Percentiles rank a stretch among this genome's conserved stretches.
phyloP scores from a whole-genome alignment of 2,113 vertebrate genomes.

The Furnarius figulus region DNA sequence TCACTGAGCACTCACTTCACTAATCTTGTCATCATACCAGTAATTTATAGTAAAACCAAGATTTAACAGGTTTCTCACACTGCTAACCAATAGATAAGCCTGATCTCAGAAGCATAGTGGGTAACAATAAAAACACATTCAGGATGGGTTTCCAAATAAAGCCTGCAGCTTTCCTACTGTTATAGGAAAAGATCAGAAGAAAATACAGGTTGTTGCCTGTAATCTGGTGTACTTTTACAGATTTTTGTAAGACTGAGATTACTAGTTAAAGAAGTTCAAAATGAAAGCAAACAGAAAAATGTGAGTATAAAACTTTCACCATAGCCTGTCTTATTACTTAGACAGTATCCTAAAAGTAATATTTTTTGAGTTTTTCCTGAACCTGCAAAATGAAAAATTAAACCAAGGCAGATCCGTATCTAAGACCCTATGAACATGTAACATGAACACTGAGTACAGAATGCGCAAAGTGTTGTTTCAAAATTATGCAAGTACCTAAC shows the following conservation, averaged over 20 bases:
- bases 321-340: neutral
- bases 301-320: neutral
- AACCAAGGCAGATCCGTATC: neutral
- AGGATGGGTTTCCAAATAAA: neutral
- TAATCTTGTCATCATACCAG: neutral
- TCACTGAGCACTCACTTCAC: neutral
- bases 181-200: neutral
- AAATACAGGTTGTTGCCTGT: neutral
- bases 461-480: neutral
- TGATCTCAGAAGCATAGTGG: neutral
- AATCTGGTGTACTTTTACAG: neutral
- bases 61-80: neutral
- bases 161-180: neutral
- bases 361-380: neutral
- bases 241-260: neutral
- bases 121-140: neutral
- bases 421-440: neutral
- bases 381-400: neutral
- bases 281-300: neutral
- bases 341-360: neutral
- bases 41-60: neutral
- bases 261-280: neutral
- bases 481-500: neutral
- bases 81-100: neutral
- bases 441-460: neutral